These are phyloP conservation scores for Yponomeuta evonymella DNA, from an alignment of 2,888 invertebrate species.

Conservation along the genomic window DNA sequence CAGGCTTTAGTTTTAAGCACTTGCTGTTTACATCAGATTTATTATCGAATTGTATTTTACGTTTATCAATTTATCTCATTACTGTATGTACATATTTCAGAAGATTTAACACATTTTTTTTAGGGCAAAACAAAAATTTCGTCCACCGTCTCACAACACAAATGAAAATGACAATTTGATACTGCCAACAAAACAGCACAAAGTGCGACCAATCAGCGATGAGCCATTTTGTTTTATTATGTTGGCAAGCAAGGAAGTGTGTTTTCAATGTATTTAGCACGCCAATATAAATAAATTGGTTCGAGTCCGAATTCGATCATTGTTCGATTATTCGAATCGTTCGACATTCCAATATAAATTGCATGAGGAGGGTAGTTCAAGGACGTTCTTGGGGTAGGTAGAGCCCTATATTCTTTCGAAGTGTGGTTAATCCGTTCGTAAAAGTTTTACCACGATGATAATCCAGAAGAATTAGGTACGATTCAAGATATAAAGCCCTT, in stretches of 20 bases:
- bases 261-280: neutral
- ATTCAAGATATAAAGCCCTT: no score
- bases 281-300: no score
- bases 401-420: no score
- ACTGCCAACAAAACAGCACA: slow-evolving; percentile 19
- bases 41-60: slow-evolving; percentile 30
- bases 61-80: slow-evolving; percentile 42
- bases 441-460: no score
- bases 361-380: no score
- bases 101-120: slow-evolving; percentile 42
- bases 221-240: slow-evolving; percentile 16
- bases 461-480: no score
- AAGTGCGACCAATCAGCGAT: slow-evolving; percentile 18
- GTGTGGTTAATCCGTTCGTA: no score
- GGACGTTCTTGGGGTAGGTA: no score
- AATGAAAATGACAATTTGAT: slow-evolving; percentile 18
- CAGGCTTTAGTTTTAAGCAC: slow-evolving; percentile 31
- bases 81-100: slow-evolving; percentile 40
- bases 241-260: neutral
- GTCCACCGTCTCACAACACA: slow-evolving; percentile 27
- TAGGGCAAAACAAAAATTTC: slow-evolving; percentile 61
- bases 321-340: no score
- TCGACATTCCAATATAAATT: no score
- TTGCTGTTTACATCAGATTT: slow-evolving; percentile 33
- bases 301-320: no score